phyloP scores from a whole-genome alignment of 2,888 invertebrate genomes.

The Heteromyza rotundicornis region DNA sequence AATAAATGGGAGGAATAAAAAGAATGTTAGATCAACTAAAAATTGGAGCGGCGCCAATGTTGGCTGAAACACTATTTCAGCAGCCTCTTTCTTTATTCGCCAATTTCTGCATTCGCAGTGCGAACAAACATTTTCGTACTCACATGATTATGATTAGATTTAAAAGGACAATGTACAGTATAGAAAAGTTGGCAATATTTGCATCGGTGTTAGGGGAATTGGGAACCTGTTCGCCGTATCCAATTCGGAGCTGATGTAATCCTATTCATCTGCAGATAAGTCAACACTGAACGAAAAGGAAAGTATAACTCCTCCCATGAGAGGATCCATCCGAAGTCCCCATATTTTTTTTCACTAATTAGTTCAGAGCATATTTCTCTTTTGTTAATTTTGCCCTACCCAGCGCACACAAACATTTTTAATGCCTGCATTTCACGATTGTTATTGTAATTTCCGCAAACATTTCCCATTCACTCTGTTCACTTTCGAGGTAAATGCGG shows the following conservation, averaged over 20 bases:
- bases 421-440: neutral
- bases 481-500: slow-evolving; percentile 31
- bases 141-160: neutral
- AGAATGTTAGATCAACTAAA: neutral
- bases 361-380: too few relatives aligned
- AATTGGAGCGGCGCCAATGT: neutral
- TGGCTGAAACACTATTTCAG: neutral
- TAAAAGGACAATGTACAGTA: neutral
- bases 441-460: slow-evolving; percentile 32
- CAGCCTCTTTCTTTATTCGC: neutral
- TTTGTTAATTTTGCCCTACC: neutral
- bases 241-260: too few relatives aligned
- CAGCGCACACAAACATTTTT: neutral
- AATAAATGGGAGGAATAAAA: neutral
- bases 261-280: neutral
- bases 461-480: slow-evolving; percentile 51
- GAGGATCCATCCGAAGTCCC: neutral
- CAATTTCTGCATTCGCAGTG: neutral
- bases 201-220: neutral
- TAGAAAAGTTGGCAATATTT: neutral
- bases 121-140: neutral
- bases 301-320: neutral
- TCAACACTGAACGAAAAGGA: neutral
- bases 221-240: neutral
- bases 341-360: too few relatives aligned